These are phyloP conservation scores for Phalacrocorax brasilianus DNA, from an alignment of 2,113 vertebrate species.

Conservation along the genomic window DNA sequence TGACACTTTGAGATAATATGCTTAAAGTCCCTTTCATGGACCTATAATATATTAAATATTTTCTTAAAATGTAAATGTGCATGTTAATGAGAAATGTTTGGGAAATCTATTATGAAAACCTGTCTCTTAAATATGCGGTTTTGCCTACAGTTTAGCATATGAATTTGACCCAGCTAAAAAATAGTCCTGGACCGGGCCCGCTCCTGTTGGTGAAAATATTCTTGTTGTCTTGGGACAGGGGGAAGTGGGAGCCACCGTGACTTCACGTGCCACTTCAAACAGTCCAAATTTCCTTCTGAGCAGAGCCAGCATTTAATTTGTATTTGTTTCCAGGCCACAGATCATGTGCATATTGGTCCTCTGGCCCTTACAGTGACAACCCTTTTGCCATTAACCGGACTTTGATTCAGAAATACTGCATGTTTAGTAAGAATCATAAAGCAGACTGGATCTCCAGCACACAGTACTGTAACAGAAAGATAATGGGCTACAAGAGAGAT, in stretches of 20 bases:
- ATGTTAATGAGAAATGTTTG: neutral
- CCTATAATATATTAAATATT: neutral
- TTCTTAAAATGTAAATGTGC: neutral
- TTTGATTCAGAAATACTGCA: neutral
- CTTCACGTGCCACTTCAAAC: neutral
- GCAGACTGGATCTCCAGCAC: neutral
- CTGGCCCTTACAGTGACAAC: neutral
- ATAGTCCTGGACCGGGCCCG: neutral
- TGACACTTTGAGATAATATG: neutral
- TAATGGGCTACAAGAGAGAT: conserved; percentile 6
- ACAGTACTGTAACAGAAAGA: neutral
- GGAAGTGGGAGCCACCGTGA: neutral
- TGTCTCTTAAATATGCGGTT: neutral
- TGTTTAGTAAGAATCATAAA: neutral
- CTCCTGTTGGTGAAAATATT: neutral
- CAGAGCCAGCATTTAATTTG: neutral
- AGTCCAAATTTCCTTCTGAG: neutral
- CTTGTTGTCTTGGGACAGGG: neutral
- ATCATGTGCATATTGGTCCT: neutral
- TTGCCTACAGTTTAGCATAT: neutral
- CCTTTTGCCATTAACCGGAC: neutral
- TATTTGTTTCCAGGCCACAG: neutral
- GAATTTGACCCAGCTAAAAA: neutral
- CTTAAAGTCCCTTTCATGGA: neutral
- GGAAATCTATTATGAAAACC: neutral